phyloP scores from a whole-genome alignment of 1,140 invertebrate species.

The Drosophila melanica region DNA sequence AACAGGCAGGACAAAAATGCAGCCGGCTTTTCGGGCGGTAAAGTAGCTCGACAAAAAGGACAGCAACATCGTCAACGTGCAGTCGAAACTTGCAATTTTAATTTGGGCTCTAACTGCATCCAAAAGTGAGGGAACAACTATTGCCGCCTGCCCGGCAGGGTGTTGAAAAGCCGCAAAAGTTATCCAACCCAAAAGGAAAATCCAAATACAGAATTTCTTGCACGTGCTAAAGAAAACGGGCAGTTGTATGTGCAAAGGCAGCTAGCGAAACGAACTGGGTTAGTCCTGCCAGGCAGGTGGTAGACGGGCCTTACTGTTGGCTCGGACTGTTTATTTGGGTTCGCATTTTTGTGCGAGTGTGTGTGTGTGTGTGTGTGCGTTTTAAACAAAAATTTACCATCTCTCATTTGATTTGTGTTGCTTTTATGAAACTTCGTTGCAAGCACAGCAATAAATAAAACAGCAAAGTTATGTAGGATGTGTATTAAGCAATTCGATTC shows the following conservation, averaged over 20 bases:
- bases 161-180: constrained; percentile 66
- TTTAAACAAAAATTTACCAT: constrained; percentile 13
- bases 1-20: constrained; percentile 24
- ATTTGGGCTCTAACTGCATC: constrained; percentile 65
- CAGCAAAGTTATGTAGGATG: no score
- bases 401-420: constrained; percentile 31
- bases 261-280: not conserved
- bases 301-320: not conserved
- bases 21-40: constrained; percentile 42
- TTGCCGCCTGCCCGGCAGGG: constrained; percentile 29
- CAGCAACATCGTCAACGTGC: constrained; percentile 55
- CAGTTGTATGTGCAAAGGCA: not conserved
- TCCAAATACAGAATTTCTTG: constrained; percentile 24
- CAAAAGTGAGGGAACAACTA: constrained; percentile 34
- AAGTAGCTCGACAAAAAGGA: constrained; percentile 31
- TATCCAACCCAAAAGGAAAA: constrained; percentile 27
- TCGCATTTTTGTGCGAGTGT: not conserved
- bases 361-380: constrained; percentile 4
- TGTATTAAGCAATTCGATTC: no score
- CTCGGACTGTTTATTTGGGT: constrained; percentile 4
- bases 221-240: constrained; percentile 20
- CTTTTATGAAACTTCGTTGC: constrained; percentile 21
- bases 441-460: constrained; percentile 2
- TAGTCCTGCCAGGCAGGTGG: constrained; percentile 7
- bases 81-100: constrained; percentile 74